These are phyloP conservation scores for Protonibea diacanthus DNA, from an alignment of 2,797 vertebrate species.

Conservation along the genomic window DNA sequence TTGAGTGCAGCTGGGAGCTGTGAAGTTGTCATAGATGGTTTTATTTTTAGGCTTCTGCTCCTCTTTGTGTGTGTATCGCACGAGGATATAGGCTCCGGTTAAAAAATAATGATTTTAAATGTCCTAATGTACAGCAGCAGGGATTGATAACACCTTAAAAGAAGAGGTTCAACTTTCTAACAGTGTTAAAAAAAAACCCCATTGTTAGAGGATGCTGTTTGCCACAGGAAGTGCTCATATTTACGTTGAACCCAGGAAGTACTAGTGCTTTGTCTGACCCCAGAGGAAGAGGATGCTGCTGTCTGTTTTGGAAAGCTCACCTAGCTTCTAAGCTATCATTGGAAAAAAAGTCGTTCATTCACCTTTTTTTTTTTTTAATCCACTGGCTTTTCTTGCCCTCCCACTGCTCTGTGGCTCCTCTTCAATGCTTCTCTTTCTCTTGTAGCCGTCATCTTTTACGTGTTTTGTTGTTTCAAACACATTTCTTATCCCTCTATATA, in stretches of 20 bases:
- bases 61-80: background rate
- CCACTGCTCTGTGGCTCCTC: slow-evolving; percentile 12
- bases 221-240: slow-evolving; percentile 31
- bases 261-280: slow-evolving; percentile 42
- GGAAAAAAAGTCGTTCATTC: slow-evolving; percentile 7
- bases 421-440: slow-evolving; percentile 21
- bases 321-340: slow-evolving; percentile 10
- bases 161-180: background rate
- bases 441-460: slow-evolving; percentile 21
- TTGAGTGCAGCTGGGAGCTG: slow-evolving; percentile 22
- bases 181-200: background rate
- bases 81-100: background rate
- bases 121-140: background rate
- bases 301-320: slow-evolving; percentile 30
- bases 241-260: slow-evolving; percentile 39
- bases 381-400: background rate
- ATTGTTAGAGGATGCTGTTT: slow-evolving; percentile 15
- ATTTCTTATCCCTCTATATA: slow-evolving; percentile 26
- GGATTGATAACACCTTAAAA: background rate
- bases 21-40: slow-evolving; percentile 4
- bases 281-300: slow-evolving; percentile 41
- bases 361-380: background rate
- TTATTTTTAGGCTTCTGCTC: background rate
- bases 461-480: slow-evolving; percentile 42
- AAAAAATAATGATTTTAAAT: background rate